These are phyloP conservation scores for Plusia festucae DNA, from an alignment of 2,888 invertebrate species.

Conservation along the genomic window DNA sequence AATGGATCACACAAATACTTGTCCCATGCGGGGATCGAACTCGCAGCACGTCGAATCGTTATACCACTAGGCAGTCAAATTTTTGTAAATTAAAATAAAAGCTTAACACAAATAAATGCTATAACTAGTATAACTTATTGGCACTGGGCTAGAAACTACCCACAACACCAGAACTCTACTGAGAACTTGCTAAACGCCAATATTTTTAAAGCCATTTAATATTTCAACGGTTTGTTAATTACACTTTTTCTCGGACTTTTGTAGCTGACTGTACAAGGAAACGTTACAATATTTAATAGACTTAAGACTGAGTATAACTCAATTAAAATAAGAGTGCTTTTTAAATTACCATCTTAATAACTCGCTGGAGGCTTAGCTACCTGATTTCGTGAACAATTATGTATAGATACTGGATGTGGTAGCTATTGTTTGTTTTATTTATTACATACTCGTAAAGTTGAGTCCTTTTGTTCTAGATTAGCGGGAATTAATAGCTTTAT, in stretches of 20 bases:
- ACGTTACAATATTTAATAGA: conserved; percentile 70
- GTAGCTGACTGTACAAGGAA: conserved; percentile 28
- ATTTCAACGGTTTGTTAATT: neutral
- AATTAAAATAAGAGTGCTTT: conserved; percentile 84
- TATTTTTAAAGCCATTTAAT: too few relatives aligned
- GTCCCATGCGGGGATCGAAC: too few relatives aligned
- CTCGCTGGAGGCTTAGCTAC: conserved; percentile 75
- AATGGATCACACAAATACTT: too few relatives aligned
- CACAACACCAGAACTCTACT: too few relatives aligned
- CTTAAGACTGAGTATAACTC: conserved; percentile 81
- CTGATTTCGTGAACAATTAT: conserved; percentile 66
- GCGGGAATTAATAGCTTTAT: conserved; percentile 8
- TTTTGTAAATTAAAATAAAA: too few relatives aligned
- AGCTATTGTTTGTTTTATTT: conserved; percentile 37
- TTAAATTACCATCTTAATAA: conserved; percentile 83
- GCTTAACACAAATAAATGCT: too few relatives aligned
- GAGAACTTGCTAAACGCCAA: too few relatives aligned
- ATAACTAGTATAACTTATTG: too few relatives aligned
- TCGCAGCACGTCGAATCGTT: too few relatives aligned
- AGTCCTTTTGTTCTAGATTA: neutral
- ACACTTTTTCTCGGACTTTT: neutral
- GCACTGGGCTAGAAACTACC: too few relatives aligned
- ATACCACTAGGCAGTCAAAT: too few relatives aligned
- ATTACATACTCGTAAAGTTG: conserved; percentile 5
- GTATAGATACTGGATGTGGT: conserved; percentile 65